Evolutionary conservation across 1,140 invertebrate genomes (phyloP).

Genomic region (Drosophila arizonae): DNA sequence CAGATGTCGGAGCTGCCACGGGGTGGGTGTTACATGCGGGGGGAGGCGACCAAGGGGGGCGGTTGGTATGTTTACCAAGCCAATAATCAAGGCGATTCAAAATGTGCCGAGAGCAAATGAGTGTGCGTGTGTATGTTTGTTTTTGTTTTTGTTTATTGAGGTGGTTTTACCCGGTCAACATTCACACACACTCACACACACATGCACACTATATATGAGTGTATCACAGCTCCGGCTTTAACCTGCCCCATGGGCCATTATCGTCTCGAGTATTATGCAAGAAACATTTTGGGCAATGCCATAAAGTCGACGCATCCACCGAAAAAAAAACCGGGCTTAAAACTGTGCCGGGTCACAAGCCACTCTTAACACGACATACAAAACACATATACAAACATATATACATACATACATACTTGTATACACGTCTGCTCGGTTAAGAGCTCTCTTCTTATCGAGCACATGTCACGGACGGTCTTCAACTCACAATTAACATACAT

Average conservation of each 20-base stretch:
- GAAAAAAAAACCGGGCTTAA: slow-evolving; percentile 32
- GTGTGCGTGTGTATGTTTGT: slow-evolving; percentile 3
- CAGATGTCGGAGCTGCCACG: slow-evolving; percentile 20
- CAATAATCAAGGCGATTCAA: slow-evolving; percentile 31
- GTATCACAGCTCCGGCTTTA: not conserved
- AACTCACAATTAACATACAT: slow-evolving; percentile 37
- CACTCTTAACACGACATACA: slow-evolving; percentile 3
- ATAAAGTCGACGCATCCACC: slow-evolving; percentile 1
- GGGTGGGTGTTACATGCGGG: too few relatives aligned
- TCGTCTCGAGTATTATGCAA: slow-evolving; percentile 35
- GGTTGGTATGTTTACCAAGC: slow-evolving; percentile 30
- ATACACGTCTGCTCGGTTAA: not conserved
- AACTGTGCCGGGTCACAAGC: slow-evolving; percentile 42
- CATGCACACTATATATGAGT: not conserved
- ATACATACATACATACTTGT: not conserved
- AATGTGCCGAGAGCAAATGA: slow-evolving; percentile 11
- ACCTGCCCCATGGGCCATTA: slow-evolving; percentile 24
- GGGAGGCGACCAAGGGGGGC: not conserved
- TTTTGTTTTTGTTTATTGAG: slow-evolving; percentile 22
- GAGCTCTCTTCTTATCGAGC: slow-evolving; percentile 18
- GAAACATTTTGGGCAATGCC: slow-evolving; percentile 39
- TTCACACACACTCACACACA: slow-evolving; percentile 10
- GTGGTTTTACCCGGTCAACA: slow-evolving; percentile 34
- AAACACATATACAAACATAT: not conserved
- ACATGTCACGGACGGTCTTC: slow-evolving; percentile 2